Evolutionary conservation across 2,797 vertebrate species (phyloP).

Genomic region (Anguilla anguilla): DNA sequence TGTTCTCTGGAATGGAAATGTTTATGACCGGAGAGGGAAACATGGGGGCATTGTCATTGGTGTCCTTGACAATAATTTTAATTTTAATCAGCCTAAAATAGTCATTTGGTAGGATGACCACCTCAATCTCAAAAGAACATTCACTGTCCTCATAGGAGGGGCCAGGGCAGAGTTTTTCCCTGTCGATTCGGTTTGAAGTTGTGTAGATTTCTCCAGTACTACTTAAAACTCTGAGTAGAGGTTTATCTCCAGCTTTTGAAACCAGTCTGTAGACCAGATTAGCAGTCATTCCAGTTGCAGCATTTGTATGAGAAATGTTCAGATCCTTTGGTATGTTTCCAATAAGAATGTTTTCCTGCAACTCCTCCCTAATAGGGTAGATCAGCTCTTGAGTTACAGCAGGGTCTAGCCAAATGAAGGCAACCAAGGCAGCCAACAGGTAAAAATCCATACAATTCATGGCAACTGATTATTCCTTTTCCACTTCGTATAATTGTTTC

Average conservation of each 20-base stretch:
- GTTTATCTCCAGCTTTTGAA: conserved; percentile 96
- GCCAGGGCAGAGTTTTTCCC: conserved; percentile 96
- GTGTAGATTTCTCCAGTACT: conserved; percentile 97
- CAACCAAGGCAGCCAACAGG: conserved; percentile 92
- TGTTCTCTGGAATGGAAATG: conserved; percentile 99
- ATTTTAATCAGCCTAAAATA: conserved; percentile 99
- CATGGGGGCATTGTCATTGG: conserved; percentile 99
- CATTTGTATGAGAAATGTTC: conserved; percentile 96
- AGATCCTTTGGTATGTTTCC: conserved; percentile 99
- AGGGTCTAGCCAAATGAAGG: conserved; percentile 96
- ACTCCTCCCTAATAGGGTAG: conserved; percentile 97
- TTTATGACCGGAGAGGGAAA: conserved; percentile 99
- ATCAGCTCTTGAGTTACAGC: conserved; percentile 97
- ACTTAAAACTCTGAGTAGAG: conserved; percentile 94
- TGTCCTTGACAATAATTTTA: conserved; percentile 98
- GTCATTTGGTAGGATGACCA: conserved; percentile 98
- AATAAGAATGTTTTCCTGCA: conserved; percentile 98
- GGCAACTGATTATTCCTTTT: conserved; percentile 76
- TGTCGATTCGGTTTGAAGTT: conserved; percentile 93
- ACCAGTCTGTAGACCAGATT: conserved; percentile 98
- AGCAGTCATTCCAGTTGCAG: conserved; percentile 88
- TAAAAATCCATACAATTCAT: conserved; percentile 99
- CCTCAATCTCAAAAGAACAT: conserved; percentile 98
- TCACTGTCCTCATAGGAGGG: conserved; percentile 92
- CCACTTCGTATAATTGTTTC: conserved; percentile 72